These are phyloP conservation scores for Lasioglossum zephyrum DNA, from an alignment of 2,888 invertebrate genomes.

Conservation along the genomic window DNA sequence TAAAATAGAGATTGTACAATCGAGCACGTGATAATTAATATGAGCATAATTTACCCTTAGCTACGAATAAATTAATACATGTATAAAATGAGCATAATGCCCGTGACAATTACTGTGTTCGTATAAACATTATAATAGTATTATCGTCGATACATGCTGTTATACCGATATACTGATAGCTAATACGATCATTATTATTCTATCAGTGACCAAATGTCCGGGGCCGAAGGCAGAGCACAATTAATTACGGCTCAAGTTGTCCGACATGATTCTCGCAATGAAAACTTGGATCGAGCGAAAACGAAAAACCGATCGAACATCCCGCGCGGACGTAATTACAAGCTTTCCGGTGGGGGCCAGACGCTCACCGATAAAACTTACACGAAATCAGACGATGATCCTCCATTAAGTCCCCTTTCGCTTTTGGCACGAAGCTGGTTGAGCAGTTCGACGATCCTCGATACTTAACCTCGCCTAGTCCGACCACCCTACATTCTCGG, in stretches of 20 bases:
- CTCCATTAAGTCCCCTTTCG: slow-evolving; percentile 67
- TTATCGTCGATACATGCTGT: neutral
- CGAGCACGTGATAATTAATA: neutral
- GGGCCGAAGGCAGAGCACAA: neutral
- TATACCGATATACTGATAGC: neutral
- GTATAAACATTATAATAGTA: no score
- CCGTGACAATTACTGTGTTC: neutral
- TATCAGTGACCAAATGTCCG: neutral
- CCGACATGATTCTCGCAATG: slow-evolving; percentile 3
- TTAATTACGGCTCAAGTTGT: neutral
- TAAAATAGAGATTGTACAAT: neutral
- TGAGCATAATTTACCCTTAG: neutral
- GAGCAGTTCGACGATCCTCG: slow-evolving; percentile 65
- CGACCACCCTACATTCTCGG: slow-evolving; percentile 40
- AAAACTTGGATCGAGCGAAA: slow-evolving; percentile 4
- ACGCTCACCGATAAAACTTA: slow-evolving; percentile 42
- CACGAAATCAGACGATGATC: slow-evolving; percentile 69
- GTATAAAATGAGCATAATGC: neutral
- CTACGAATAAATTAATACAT: neutral
- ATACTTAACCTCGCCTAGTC: slow-evolving; percentile 65
- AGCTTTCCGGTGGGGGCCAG: slow-evolving; percentile 6
- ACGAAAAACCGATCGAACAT: slow-evolving; percentile 7
- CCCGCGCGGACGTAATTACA: slow-evolving; percentile 38
- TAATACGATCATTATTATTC: neutral
- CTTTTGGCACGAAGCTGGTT: slow-evolving; percentile 63